phyloP scores from a whole-genome alignment of 2,797 vertebrate genomes.

The Pristis pectinata region DNA sequence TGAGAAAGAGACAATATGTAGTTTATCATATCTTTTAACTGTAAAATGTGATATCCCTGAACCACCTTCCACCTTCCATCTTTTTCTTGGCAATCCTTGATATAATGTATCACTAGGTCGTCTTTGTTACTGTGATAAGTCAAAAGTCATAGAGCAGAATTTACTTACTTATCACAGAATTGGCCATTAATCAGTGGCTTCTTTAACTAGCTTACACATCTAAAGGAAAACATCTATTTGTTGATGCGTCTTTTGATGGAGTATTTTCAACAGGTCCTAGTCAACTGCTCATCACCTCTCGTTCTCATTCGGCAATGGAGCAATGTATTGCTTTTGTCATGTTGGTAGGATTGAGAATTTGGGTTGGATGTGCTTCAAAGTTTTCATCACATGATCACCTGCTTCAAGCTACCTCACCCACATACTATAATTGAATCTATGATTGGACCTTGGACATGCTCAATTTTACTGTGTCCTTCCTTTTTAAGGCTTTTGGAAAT shows the following conservation, averaged over 20 bases:
- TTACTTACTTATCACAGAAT: neutral
- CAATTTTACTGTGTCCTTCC: neutral
- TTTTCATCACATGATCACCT: neutral
- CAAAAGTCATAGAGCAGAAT: constrained; percentile 3
- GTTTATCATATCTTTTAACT: neutral
- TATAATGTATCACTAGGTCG: neutral
- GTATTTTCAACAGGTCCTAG: neutral
- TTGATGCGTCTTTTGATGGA: neutral
- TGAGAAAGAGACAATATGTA: neutral
- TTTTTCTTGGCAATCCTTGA: neutral
- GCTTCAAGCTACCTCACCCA: too few relatives aligned
- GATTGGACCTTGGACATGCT: neutral
- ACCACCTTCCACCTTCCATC: neutral
- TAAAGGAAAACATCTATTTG: neutral
- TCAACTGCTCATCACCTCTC: neutral
- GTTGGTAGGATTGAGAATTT: neutral
- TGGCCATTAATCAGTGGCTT: neutral
- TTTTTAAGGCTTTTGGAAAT: neutral
- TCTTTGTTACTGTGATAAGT: neutral
- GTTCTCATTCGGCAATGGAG: neutral
- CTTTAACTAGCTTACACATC: neutral
- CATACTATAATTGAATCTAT: neutral
- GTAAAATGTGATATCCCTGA: neutral
- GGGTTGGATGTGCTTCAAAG: neutral
- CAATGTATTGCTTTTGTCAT: neutral